Conservation (phyloP, 2,113 vertebrate genomes). For the Haemorhous mexicanus region DNA sequence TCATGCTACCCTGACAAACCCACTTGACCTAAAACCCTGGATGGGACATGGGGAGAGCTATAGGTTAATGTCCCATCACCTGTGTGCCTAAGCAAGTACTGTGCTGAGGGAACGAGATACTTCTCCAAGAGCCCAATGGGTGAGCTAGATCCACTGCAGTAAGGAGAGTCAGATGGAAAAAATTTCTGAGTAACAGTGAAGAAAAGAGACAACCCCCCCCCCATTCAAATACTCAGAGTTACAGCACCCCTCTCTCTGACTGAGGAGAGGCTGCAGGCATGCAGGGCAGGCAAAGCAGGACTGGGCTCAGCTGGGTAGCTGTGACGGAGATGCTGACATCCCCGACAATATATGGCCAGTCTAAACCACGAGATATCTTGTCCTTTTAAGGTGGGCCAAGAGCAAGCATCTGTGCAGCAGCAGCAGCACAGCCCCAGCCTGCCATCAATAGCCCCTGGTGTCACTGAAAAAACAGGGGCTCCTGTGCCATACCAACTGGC, state of each 20-base stretch:
- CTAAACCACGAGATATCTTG: slow-evolving; percentile 49
- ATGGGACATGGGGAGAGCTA: rapidly evolving
- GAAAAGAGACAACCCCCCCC: not conserved
- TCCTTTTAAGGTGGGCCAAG: slow-evolving; percentile 68
- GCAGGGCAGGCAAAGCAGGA: rapidly evolving
- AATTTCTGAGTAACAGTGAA: not conserved
- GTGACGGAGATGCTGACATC: slow-evolving; percentile 57
- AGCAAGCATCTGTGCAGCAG: slow-evolving; percentile 53
- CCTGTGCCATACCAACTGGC: slow-evolving; percentile 40
- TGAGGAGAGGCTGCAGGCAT: not conserved
- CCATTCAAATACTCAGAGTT: not conserved
- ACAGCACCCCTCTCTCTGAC: not conserved
- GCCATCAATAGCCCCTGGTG: slow-evolving; percentile 49
- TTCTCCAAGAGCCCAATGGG: not conserved
- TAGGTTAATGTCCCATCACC: not conserved
- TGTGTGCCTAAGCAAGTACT: not conserved
- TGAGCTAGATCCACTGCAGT: not conserved
- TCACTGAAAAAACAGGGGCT: slow-evolving; percentile 10
- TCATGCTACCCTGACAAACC: not conserved
- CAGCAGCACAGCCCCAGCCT: slow-evolving; percentile 22
- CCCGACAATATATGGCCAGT: slow-evolving; percentile 32
- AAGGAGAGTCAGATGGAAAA: slow-evolving; percentile 22
- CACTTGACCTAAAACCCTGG: not conserved
- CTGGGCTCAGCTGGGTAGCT: not conserved
- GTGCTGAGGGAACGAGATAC: not conserved